phyloP scores from a whole-genome alignment of 2,888 invertebrate species.

The Hirtodrosophila trivittata region DNA sequence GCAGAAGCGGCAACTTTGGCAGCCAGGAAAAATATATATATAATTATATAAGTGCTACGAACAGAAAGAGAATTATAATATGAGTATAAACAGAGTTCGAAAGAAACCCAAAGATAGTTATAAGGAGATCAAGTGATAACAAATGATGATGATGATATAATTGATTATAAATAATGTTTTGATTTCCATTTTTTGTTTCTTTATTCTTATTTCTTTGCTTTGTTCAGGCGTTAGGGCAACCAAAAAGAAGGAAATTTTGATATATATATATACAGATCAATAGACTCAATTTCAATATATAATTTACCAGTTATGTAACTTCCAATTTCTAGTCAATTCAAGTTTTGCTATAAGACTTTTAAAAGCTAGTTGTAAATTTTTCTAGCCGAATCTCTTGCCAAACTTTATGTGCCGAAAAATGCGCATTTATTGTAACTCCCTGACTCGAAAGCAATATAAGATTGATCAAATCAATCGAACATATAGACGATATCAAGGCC shows the following conservation, averaged over 20 bases:
- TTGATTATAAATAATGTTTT: constrained; percentile 24
- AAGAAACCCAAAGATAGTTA: constrained; percentile 77
- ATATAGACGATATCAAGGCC: no score
- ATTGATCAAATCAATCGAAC: no score
- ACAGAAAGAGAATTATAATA: background rate
- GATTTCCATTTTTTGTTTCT: constrained; percentile 28
- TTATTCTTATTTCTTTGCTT: constrained; percentile 22
- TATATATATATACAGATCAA: background rate
- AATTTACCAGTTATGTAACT: constrained; percentile 34
- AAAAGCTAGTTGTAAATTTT: constrained; percentile 12
- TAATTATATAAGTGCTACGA: constrained; percentile 31
- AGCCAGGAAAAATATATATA: constrained; percentile 6
- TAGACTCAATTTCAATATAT: background rate
- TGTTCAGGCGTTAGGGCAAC: constrained; percentile 25
- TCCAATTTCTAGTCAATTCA: constrained; percentile 59
- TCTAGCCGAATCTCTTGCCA: constrained; percentile 48
- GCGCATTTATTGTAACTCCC: constrained; percentile 15
- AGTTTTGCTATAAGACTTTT: constrained; percentile 41
- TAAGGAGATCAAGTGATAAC: constrained; percentile 77
- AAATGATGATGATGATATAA: constrained; percentile 36
- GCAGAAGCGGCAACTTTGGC: constrained; percentile 8
- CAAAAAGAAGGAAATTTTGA: background rate
- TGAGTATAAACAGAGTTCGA: constrained; percentile 34
- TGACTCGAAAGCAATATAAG: constrained; percentile 1
- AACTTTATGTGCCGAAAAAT: constrained; percentile 20